A percentile compares a stretch with the other conserved stretches of the same genome.
Evolutionary conservation across 2,113 vertebrate species (phyloP).

Genomic region (Lamprotornis superbus): DNA sequence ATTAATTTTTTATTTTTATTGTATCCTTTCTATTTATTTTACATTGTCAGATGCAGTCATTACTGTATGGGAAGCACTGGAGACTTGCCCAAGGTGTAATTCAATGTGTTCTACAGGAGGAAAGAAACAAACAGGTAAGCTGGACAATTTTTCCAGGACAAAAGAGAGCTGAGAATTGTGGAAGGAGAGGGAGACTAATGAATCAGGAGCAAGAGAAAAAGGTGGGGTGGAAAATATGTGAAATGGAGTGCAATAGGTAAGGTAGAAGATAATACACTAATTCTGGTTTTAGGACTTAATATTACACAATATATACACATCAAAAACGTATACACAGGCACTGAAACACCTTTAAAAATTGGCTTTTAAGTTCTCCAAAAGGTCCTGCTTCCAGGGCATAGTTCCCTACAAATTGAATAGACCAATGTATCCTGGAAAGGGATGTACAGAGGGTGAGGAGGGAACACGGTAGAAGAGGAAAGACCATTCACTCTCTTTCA

Average conservation of each 20-base stretch:
- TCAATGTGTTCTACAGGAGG: not conserved
- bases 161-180: not conserved
- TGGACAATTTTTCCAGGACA: not conserved
- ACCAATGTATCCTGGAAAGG: not conserved
- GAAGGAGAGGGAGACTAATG: not conserved
- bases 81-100: not conserved
- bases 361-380: not conserved
- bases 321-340: not conserved
- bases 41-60: not conserved
- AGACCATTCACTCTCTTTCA: not conserved
- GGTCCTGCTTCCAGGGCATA: not conserved
- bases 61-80: not conserved
- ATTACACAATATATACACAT: not conserved
- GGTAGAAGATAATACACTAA: not conserved
- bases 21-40: not conserved
- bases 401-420: not conserved
- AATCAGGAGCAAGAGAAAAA: not conserved
- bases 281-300: not conserved
- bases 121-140: not conserved
- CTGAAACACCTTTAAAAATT: not conserved
- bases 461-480: not conserved
- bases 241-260: not conserved
- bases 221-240: rapidly evolving
- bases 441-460: rapidly evolving
- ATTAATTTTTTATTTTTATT: not conserved